Evolutionary conservation across 1,140 invertebrate genomes (phyloP).

Genomic region (Apis laboriosa): DNA sequence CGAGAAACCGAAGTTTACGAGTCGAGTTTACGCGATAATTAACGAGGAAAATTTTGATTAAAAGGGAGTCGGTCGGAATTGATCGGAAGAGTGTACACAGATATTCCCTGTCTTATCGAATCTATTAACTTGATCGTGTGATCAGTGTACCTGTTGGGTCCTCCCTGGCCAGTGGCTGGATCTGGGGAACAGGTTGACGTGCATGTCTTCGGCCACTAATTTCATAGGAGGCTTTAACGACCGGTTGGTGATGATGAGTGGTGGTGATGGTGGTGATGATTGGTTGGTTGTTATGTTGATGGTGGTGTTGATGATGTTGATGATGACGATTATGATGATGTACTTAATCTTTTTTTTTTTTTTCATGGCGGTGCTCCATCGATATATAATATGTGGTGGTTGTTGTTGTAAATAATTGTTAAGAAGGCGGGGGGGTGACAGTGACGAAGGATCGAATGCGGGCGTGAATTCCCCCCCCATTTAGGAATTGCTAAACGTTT

Average conservation of each 20-base stretch:
- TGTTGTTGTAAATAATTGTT: conserved; percentile 51
- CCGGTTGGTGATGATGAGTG: conserved; percentile 52
- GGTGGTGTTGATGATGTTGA: conserved; percentile 64
- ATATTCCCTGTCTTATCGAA: not conserved
- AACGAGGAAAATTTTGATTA: not conserved
- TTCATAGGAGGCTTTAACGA: conserved; percentile 24
- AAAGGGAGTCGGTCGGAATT: not conserved
- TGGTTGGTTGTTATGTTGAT: conserved; percentile 55
- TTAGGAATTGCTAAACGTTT: conserved; percentile 70
- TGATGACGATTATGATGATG: conserved; percentile 59
- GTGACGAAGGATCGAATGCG: conserved; percentile 65
- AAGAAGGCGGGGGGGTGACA: conserved; percentile 50
- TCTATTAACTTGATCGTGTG: conserved; percentile 44
- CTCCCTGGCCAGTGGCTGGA: conserved; percentile 64
- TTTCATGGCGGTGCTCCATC: conserved; percentile 55
- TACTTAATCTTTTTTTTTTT: not conserved
- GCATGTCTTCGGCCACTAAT: conserved; percentile 50
- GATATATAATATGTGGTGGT: conserved; percentile 45
- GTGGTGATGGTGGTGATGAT: conserved; percentile 53
- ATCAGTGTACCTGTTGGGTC: conserved; percentile 75
- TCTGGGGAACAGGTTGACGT: conserved; percentile 49
- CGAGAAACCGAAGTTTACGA: conserved; percentile 5
- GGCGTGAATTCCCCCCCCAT: conserved; percentile 57
- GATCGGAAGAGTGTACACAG: not conserved
- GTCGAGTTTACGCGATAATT: conserved; percentile 1